phyloP scores from a whole-genome alignment of 2,113 vertebrate genomes.

The Aegotheles bennettii region DNA sequence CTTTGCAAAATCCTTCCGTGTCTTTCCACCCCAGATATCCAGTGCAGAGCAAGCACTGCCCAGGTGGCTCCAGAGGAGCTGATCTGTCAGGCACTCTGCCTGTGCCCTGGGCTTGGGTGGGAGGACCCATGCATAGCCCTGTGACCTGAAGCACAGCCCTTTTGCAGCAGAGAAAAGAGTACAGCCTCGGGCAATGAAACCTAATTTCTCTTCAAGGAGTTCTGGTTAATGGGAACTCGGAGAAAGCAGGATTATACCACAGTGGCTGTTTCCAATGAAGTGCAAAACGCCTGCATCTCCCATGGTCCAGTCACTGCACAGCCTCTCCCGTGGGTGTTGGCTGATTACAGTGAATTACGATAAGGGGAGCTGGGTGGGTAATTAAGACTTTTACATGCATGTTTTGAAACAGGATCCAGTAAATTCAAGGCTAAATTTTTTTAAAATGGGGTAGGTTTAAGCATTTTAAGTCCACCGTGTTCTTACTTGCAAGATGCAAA shows the following conservation, averaged over 20 bases:
- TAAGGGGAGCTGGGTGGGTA: conserved; percentile 34
- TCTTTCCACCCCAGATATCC: not conserved
- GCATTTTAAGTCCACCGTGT: not conserved
- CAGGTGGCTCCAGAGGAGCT: not conserved
- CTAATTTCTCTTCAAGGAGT: conserved; percentile 26
- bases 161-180: conserved; percentile 9
- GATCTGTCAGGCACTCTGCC: not conserved
- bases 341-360: conserved; percentile 11
- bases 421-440: not conserved
- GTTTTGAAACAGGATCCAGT: conserved; percentile 32
- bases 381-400: not conserved
- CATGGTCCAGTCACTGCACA: conserved; percentile 5
- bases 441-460: not conserved
- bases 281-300: not conserved
- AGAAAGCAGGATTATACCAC: not conserved
- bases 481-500: conserved; percentile 37
- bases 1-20: not conserved
- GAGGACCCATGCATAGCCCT: not conserved
- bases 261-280: not conserved
- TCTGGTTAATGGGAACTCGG: not conserved
- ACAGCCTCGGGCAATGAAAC: conserved; percentile 48
- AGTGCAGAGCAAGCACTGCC: not conserved
- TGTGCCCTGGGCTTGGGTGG: conserved; percentile 36
- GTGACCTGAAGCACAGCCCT: conserved; percentile 26
- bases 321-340: conserved; percentile 23